Evolutionary conservation across 1,140 invertebrate genomes (phyloP).

Genomic region (Leguminivora glycinivorella): DNA sequence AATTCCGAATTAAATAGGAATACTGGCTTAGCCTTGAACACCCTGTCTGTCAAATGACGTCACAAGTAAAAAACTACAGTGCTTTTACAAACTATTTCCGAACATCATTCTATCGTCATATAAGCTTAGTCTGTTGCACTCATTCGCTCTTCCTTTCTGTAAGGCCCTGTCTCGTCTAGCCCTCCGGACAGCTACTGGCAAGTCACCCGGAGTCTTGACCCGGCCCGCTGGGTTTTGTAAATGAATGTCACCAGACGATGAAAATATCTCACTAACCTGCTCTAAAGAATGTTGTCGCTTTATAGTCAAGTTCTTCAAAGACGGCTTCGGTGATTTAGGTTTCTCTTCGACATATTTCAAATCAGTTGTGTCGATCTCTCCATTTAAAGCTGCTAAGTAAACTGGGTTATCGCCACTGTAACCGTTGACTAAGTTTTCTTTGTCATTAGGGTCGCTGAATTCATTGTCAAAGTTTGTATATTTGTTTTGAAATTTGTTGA

Average conservation of each 20-base stretch:
- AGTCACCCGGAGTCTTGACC: slow-evolving; percentile 90
- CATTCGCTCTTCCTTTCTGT: slow-evolving; percentile 66
- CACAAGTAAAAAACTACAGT: slow-evolving; percentile 26
- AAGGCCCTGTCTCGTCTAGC: slow-evolving; percentile 79
- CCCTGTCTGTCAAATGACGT: not conserved
- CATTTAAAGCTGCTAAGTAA: slow-evolving; percentile 66
- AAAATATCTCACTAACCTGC: slow-evolving; percentile 85
- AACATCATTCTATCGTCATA: slow-evolving; percentile 94
- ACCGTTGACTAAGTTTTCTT: slow-evolving; percentile 62
- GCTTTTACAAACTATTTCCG: slow-evolving; percentile 69
- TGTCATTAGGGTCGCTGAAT: slow-evolving; percentile 69
- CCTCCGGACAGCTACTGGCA: slow-evolving; percentile 86
- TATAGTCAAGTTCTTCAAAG: slow-evolving; percentile 60
- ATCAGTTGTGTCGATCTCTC: slow-evolving; percentile 55
- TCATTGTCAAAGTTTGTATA: slow-evolving; percentile 71
- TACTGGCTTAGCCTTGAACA: not conserved
- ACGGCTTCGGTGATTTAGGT: slow-evolving; percentile 55
- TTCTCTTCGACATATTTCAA: slow-evolving; percentile 45
- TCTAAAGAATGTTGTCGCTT: slow-evolving; percentile 82
- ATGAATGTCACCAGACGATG: slow-evolving; percentile 79
- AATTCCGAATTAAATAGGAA: not conserved
- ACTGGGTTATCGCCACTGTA: slow-evolving; percentile 72
- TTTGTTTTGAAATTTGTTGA: slow-evolving; percentile 66
- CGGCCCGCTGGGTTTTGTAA: slow-evolving; percentile 86
- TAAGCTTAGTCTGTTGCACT: slow-evolving; percentile 85